Evolutionary conservation across 2,113 vertebrate genomes (phyloP).

Genomic region (Chrysemys picta): DNA sequence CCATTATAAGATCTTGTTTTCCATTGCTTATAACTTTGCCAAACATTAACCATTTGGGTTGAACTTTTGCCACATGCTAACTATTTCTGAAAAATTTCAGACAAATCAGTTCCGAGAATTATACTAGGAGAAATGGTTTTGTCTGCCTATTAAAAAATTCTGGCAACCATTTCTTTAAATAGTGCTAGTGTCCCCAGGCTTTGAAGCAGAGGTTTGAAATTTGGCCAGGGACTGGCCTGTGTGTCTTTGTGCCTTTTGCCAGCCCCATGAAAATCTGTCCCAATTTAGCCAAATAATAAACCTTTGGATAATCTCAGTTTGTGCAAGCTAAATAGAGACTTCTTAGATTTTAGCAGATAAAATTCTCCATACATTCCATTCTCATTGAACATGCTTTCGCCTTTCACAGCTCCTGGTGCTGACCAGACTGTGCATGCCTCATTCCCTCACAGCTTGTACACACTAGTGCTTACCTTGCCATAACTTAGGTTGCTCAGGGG

Average conservation of each 20-base stretch:
- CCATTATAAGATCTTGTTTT: neutral
- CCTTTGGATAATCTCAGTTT: neutral
- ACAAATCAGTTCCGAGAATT: neutral
- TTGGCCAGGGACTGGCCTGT: neutral
- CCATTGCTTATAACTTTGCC: neutral
- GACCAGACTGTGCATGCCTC: rapidly evolving
- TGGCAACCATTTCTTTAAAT: neutral
- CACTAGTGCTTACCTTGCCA: too few species aligned
- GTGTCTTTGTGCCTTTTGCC: neutral
- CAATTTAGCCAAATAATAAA: neutral
- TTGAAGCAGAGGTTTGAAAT: neutral
- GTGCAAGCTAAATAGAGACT: neutral
- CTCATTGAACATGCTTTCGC: neutral
- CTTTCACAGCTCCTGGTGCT: neutral
- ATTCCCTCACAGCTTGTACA: neutral
- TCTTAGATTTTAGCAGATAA: neutral
- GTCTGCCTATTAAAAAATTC: neutral
- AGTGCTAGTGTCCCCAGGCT: neutral
- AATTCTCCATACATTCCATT: neutral
- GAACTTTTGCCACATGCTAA: neutral
- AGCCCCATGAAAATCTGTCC: neutral
- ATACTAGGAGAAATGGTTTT: neutral
- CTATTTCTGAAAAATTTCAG: neutral
- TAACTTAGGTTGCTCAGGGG: too few species aligned
- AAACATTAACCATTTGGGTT: neutral